Conservation (phyloP, 1,140 invertebrate species). For the Plectrocnemia conspersa region DNA sequence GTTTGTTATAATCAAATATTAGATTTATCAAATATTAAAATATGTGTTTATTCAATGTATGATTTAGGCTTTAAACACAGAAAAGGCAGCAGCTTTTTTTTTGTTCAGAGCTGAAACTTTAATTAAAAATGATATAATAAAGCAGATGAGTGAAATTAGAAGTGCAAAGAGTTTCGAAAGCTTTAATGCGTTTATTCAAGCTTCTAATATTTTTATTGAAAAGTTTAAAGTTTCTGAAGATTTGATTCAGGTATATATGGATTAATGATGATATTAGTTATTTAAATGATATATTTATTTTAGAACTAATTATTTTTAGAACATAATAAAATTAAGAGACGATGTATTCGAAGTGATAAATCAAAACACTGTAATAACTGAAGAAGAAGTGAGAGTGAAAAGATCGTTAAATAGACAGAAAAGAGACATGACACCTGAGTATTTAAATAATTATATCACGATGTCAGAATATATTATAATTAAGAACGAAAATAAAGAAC, state of each 20-base stretch:
- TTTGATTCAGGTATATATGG: slow-evolving; percentile 22
- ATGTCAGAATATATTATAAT: slow-evolving; percentile 31
- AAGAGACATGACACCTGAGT: slow-evolving; percentile 22
- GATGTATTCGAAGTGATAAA: slow-evolving; percentile 25
- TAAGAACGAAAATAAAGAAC: slow-evolving; percentile 22
- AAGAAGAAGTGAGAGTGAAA: neutral
- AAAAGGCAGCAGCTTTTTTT: neutral
- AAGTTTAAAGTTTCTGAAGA: slow-evolving; percentile 25
- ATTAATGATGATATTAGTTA: slow-evolving; percentile 2
- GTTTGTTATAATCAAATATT: slow-evolving; percentile 13
- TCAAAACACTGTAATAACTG: slow-evolving; percentile 7
- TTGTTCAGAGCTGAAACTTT: slow-evolving; percentile 12
- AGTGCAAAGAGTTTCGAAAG: slow-evolving; percentile 11
- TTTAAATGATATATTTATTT: neutral
- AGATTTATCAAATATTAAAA: neutral
- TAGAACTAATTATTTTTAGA: slow-evolving; percentile 18
- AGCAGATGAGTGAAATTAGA: slow-evolving; percentile 20
- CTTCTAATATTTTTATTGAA: slow-evolving; percentile 25
- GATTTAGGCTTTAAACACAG: slow-evolving; percentile 14
- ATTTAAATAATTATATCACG: slow-evolving; percentile 26
- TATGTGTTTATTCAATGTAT: neutral
- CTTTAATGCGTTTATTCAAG: slow-evolving; percentile 24
- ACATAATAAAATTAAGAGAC: slow-evolving; percentile 29
- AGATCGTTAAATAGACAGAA: slow-evolving; percentile 9
- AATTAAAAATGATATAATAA: slow-evolving; percentile 19